Evolutionary conservation across 2,113 vertebrate genomes (phyloP).

Genomic region (Machaerirhynchus nigripectus): DNA sequence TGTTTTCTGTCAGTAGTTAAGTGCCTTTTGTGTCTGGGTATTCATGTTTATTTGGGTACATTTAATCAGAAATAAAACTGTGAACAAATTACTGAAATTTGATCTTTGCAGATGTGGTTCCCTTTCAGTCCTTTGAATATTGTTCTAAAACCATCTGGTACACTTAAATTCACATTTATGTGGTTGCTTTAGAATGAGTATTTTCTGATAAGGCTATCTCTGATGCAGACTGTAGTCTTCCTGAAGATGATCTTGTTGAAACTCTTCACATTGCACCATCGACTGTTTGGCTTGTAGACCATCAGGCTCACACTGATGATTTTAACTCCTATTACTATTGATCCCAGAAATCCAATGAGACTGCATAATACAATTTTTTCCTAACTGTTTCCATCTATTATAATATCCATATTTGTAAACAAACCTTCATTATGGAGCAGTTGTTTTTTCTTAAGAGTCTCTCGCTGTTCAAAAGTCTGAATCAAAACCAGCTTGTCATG

Average conservation of each 20-base stretch:
- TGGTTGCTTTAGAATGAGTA: not conserved
- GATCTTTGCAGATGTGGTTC: not conserved
- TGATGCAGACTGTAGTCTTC: not conserved
- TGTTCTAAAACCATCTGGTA: not conserved
- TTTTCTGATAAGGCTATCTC: not conserved
- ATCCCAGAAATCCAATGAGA: not conserved
- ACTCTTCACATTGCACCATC: not conserved
- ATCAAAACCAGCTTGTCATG: constrained; percentile 71
- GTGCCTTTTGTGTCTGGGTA: not conserved
- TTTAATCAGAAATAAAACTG: not conserved
- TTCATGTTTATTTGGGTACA: not conserved
- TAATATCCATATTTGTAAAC: not conserved
- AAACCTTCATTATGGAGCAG: constrained; percentile 6
- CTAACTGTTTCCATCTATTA: not conserved
- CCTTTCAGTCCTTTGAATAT: not conserved
- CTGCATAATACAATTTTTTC: not conserved
- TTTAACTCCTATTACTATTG: not conserved
- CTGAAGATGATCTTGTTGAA: not conserved
- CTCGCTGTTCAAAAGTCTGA: constrained; percentile 26
- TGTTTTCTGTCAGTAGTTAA: not conserved
- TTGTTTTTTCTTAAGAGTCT: constrained; percentile 2
- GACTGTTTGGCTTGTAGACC: not conserved
- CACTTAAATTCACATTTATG: not conserved
- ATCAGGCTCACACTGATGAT: not conserved
- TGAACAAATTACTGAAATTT: not conserved